Evolutionary conservation across 2,113 vertebrate genomes (phyloP), one percentile per base, ranked within the genome.

Genomic region (Neotragus moschatus): DNA sequence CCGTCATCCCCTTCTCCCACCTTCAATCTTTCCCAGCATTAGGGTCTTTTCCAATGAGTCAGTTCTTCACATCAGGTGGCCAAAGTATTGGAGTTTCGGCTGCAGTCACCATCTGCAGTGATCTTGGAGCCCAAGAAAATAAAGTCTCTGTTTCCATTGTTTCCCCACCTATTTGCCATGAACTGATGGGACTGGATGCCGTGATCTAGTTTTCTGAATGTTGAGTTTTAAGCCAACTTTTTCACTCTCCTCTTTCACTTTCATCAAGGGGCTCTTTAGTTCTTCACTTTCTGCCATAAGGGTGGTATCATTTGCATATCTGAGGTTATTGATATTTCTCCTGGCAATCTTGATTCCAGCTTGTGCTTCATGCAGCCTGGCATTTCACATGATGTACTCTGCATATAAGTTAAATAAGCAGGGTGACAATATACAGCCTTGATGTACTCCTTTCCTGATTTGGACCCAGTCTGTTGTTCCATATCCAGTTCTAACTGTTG

Each of bases 101-200:
- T n/a, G 61, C 16, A 19, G 7, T 66, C 61, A 66, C 33, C 33
- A 66, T 66, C 61, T n/a, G 33, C 61, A 66, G 33, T n/a, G 33
- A n/a, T 66, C 19, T 66, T 2, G 4, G 4, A 66, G 33, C 16
- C 16, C 7, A 0, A 2, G 0, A 66, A 66, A 66, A 66, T 66
- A 66, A n/a, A 63, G 7, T 19, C 16, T n/a, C 61, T 66, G 33
- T n/a, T 66, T 66, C 61, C 33, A n/a, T 9, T 66, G 61, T 66
- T 66, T n/a, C 33, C 33, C 61, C 33, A 66, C 2, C 33, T 66
- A 66, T 66, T 17, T 66, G 1, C 33, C 61, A 19, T n/a, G 33
- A 66, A 66, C 33, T 66, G 33, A 66, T 66, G 33, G 33, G 61
- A 66, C 61, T 4, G 7, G 3, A 66, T 66, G 33, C 61, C 7